Percentiles rank a stretch among this genome's conserved stretches.
Evolutionary conservation across 2,888 invertebrate genomes (phyloP).

Genomic region (Graphium colonna): DNA sequence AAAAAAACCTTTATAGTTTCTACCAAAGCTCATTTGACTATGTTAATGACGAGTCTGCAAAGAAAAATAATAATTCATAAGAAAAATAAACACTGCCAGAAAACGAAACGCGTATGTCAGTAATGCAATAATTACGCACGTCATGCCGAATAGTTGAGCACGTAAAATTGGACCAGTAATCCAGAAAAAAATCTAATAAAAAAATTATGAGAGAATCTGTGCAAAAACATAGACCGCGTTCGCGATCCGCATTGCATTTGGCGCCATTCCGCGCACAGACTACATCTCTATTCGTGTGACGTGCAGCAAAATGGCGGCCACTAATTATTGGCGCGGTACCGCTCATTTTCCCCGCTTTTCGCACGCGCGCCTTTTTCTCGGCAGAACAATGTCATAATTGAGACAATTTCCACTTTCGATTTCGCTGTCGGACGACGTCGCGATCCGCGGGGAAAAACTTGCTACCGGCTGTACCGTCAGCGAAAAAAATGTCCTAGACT

Average conservation of each 20-base stretch:
- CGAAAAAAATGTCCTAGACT: no score
- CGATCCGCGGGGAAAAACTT: conserved; percentile 48
- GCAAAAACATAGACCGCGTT: neutral
- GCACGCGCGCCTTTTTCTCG: conserved; percentile 46
- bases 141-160: no score
- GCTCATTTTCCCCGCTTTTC: conserved; percentile 29
- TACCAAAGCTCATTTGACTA: no score
- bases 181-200: neutral
- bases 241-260: neutral
- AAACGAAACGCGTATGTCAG: no score
- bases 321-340: conserved; percentile 1
- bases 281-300: no score
- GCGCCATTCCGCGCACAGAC: neutral
- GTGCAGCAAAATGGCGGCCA: neutral
- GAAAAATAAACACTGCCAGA: no score
- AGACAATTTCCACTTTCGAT: conserved; percentile 71
- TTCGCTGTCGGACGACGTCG: conserved; percentile 58
- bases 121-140: no score
- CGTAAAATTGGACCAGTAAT: no score
- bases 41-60: no score
- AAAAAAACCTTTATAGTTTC: no score
- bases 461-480: conserved; percentile 26
- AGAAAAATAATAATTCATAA: no score
- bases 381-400: conserved; percentile 71
- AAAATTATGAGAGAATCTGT: neutral